A percentile compares a stretch with the other conserved stretches of the same genome.
These are phyloP conservation scores for Anastrepha ludens DNA, from an alignment of 1,140 invertebrate genomes.

Conservation along the genomic window DNA sequence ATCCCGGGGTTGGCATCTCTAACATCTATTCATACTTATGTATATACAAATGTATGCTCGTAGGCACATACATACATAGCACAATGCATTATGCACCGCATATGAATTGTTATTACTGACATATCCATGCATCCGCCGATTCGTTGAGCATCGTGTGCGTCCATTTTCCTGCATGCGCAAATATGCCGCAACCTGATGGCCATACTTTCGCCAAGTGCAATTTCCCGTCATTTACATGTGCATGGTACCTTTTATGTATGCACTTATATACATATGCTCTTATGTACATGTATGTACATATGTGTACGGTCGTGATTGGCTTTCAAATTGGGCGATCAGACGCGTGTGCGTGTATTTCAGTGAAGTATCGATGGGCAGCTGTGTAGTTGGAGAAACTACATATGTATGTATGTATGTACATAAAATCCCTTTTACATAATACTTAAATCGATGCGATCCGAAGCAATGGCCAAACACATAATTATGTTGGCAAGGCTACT, in stretches of 20 bases:
- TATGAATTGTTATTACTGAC: neutral
- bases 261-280: neutral
- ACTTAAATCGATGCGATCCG: neutral
- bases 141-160: constrained; percentile 8
- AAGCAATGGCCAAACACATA: neutral
- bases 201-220: neutral
- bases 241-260: neutral
- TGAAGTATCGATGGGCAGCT: neutral
- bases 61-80: neutral
- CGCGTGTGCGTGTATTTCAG: constrained; percentile 23
- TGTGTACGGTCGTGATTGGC: neutral
- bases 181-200: neutral
- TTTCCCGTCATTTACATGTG: neutral
- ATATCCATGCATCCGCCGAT: neutral
- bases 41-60: neutral
- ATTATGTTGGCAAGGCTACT: constrained; percentile 18
- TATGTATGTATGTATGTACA: too few species aligned
- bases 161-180: neutral
- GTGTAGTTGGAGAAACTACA: neutral
- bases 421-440: constrained; percentile 39
- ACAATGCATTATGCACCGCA: too few species aligned
- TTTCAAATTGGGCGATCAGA: neutral
- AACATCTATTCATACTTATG: neutral
- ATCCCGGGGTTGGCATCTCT: too few species aligned
- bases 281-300: neutral